These are phyloP conservation scores for Eueremaeus valkanovi DNA, from an alignment of 2,888 invertebrate species.

Conservation along the genomic window DNA sequence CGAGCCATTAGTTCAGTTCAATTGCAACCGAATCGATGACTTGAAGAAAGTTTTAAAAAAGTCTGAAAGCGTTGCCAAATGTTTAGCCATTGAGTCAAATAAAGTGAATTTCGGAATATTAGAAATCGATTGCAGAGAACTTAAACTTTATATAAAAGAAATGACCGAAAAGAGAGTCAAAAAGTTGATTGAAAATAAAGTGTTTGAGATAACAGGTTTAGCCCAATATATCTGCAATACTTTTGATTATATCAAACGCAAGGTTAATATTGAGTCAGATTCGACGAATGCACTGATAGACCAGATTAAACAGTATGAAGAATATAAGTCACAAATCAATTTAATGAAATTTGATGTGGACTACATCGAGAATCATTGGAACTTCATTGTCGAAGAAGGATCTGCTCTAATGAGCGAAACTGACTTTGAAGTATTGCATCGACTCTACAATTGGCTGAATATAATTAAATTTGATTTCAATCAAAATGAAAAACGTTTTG, in stretches of 20 bases:
- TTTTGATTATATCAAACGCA: background rate
- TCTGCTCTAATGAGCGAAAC: background rate
- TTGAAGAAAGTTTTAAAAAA: background rate
- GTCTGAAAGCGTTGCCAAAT: background rate
- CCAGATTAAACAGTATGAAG: background rate
- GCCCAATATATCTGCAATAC: background rate
- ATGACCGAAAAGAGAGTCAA: background rate
- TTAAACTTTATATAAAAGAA: background rate
- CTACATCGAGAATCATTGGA: conserved; percentile 17
- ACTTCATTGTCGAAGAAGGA: conserved; percentile 12
- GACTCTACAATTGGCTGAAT: background rate
- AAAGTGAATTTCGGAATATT: background rate
- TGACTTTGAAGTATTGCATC: conserved; percentile 14
- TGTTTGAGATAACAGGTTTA: background rate
- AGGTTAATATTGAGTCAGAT: background rate
- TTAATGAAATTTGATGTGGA: conserved; percentile 7
- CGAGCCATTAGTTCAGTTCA: too few relatives aligned
- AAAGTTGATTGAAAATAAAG: background rate
- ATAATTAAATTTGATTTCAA: background rate
- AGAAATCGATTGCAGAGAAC: background rate
- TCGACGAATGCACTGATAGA: background rate
- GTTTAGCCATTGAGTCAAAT: background rate
- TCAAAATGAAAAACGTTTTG: background rate
- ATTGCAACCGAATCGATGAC: background rate
- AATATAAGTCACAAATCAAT: background rate